Evolutionary conservation across 2,113 vertebrate species (phyloP).

Genomic region (Blennius ocellaris): DNA sequence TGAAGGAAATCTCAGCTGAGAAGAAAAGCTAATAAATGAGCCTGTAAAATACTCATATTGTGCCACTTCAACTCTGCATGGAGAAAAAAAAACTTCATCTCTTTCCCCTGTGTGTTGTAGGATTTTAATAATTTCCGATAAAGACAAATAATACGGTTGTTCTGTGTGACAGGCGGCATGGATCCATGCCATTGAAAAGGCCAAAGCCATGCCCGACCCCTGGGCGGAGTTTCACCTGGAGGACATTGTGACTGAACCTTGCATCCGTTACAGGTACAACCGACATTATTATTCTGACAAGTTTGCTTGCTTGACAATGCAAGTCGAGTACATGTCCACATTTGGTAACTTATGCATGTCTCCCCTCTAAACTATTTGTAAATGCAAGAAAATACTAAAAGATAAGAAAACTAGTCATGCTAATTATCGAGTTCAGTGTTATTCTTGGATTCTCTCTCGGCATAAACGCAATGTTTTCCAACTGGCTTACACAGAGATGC

Average conservation of each 20-base stretch:
- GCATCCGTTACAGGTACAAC: slow-evolving; percentile 91
- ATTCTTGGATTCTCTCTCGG: background rate
- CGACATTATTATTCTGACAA: background rate
- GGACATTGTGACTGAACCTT: slow-evolving; percentile 88
- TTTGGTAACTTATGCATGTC: too few species aligned
- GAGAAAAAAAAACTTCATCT: background rate
- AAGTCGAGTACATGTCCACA: too few species aligned
- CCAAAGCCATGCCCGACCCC: slow-evolving; percentile 95
- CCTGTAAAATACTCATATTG: background rate
- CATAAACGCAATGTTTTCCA: background rate
- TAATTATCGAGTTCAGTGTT: too few species aligned
- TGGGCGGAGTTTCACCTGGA: slow-evolving; percentile 98
- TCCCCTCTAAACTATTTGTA: too few species aligned
- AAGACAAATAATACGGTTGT: background rate
- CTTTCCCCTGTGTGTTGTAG: background rate
- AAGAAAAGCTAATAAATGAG: background rate
- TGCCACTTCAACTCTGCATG: background rate
- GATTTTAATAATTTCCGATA: too few species aligned
- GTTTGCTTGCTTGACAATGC: too few species aligned
- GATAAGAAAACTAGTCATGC: too few species aligned
- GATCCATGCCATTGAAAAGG: slow-evolving; percentile 95
- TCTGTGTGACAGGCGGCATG: slow-evolving; percentile 87
- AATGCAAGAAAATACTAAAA: too few species aligned
- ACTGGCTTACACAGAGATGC: background rate
- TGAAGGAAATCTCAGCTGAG: background rate